Base-by-base conservation (phyloP, 2,113 vertebrate species). In the Phrynosoma blainvillii region DNA sequence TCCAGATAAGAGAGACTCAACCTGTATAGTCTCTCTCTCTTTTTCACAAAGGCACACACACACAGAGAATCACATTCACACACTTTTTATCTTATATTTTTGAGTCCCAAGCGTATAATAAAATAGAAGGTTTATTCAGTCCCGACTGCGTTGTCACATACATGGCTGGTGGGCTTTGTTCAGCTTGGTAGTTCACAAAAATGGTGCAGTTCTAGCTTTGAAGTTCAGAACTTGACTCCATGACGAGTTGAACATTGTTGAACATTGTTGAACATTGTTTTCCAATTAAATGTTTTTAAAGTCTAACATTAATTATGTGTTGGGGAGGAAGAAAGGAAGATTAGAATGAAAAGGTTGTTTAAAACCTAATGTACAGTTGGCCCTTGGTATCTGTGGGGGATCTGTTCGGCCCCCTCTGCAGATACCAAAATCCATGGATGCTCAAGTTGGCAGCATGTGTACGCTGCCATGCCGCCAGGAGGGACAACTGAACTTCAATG, bases 281-380 rank as follows among this genome's bases (percentile, higher is more conserved):
- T 89, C 88, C 76, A 32, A 40, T 88, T 79, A 77, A 2, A 30
- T 54, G 16, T 85, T 87, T 93, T 77, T 68, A 77, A 42, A 90
- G 65, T 10, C 32, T 73, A 73, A 80, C 30, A 66, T 85, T 66
- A 16, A 40, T 40, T 54, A 87, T 6, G 16, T 86, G 68, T 42
- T 42, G 16, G 18, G 20, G 27, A 14, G 1, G 47, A 2, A 73
- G 10, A 73, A 54, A 36, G 36, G 36, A 36, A 36, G 30, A n/a
- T 75, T 85, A 65, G 3, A 76, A 20, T 30, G 21, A 42, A 1
- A 20, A 36, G 71, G 16, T 56, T 59, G 20, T 32, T 74, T 27
- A 36, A 84, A 18, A 13, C 13, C 52, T 40, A 68, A 18, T 10
- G 36, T 59, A 56, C 75, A 25, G 40, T 36, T 36, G 36, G 36